Evolutionary conservation across 2,888 invertebrate genomes (phyloP).

Genomic region (Bhutanitis thaidina): DNA sequence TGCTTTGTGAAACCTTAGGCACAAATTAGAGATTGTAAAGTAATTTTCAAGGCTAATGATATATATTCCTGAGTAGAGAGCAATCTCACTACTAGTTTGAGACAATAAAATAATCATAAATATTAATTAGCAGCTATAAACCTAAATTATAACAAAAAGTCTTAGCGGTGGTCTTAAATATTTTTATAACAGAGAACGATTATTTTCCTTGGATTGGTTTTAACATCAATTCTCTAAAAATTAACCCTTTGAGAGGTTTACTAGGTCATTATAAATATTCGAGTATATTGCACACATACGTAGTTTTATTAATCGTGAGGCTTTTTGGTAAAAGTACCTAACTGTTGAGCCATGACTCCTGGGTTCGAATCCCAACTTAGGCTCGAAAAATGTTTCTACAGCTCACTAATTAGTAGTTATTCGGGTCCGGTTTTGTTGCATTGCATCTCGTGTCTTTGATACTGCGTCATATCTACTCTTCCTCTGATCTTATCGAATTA

Average conservation of each 20-base stretch:
- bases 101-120: conserved; percentile 51
- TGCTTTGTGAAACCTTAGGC: conserved; percentile 26
- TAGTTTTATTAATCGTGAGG: too few species aligned
- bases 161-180: conserved; percentile 47
- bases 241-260: conserved; percentile 1
- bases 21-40: conserved; percentile 62
- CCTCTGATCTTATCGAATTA: too few species aligned
- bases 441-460: too few species aligned
- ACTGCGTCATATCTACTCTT: too few species aligned
- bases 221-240: conserved; percentile 14
- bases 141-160: conserved; percentile 33
- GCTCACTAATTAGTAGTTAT: too few species aligned
- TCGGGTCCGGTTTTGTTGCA: too few species aligned
- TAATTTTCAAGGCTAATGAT: conserved; percentile 46
- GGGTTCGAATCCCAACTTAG: too few species aligned
- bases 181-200: conserved; percentile 24
- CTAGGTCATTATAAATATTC: too few species aligned
- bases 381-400: too few species aligned
- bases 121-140: conserved; percentile 44
- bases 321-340: too few species aligned
- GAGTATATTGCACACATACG: too few species aligned
- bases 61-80: conserved; percentile 40
- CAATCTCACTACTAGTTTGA: conserved; percentile 41
- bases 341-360: too few species aligned
- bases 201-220: conserved; percentile 22